These are phyloP conservation scores for Varanus komodoensis DNA, from an alignment of 2,113 vertebrate genomes.

Conservation along the genomic window DNA sequence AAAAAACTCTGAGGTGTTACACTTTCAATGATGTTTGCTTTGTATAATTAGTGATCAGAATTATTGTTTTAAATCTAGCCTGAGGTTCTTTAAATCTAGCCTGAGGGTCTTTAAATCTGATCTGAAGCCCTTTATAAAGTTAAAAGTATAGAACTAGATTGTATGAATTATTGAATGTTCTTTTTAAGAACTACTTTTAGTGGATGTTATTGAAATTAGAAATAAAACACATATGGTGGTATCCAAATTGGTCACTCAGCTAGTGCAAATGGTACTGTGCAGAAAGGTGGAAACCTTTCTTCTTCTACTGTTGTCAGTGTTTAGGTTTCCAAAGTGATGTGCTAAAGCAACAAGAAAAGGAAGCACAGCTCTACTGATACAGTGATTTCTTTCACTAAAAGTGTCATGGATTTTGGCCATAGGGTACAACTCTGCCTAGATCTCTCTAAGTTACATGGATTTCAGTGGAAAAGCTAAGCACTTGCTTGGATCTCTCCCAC, in stretches of 20 bases:
- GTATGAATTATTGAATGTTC: neutral
- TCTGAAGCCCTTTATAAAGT: neutral
- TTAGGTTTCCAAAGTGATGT: too few relatives aligned
- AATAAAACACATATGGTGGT: neutral
- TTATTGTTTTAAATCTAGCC: neutral
- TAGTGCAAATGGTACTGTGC: too few relatives aligned
- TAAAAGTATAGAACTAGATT: neutral
- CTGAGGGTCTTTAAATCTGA: neutral
- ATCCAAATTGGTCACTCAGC: too few relatives aligned
- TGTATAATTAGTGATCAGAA: neutral
- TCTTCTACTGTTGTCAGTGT: too few relatives aligned
- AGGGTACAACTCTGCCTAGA: neutral
- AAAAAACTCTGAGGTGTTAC: too few relatives aligned
- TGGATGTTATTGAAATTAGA: neutral
- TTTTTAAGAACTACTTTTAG: neutral
- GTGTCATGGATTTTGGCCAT: neutral
- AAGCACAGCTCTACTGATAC: too few relatives aligned
- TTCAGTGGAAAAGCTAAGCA: neutral
- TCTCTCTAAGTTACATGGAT: neutral
- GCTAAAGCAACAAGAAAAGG: too few relatives aligned
- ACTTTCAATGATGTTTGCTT: neutral
- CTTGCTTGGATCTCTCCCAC: neutral
- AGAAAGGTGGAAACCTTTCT: too few relatives aligned
- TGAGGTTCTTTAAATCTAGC: too few relatives aligned
- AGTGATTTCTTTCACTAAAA: too few relatives aligned